These are phyloP conservation scores for Oreochromis aureus DNA, from an alignment of 2,113 vertebrate genomes.

Conservation along the genomic window DNA sequence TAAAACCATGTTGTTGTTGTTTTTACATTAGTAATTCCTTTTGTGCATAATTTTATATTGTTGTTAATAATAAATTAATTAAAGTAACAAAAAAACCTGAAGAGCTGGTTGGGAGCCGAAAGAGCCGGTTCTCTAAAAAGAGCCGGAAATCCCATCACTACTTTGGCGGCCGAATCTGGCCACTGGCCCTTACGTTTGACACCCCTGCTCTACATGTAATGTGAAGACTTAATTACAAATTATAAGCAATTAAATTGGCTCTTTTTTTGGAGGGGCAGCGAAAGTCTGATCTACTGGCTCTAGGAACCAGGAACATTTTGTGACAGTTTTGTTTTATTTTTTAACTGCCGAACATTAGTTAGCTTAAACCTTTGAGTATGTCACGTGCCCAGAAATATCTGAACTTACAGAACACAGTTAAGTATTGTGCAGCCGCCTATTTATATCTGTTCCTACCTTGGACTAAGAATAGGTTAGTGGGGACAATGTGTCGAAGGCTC, in stretches of 20 bases:
- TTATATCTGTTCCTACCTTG: background rate
- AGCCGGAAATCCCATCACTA: too few species aligned
- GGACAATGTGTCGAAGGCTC: slow-evolving; percentile 7
- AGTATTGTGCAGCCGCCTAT: background rate
- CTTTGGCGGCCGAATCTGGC: background rate
- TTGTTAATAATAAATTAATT: too few species aligned
- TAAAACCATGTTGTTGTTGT: too few species aligned
- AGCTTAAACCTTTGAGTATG: background rate
- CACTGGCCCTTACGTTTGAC: background rate
- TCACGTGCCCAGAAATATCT: background rate
- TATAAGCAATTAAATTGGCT: background rate
- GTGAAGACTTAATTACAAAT: background rate
- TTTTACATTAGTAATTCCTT: too few species aligned
- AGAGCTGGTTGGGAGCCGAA: too few species aligned
- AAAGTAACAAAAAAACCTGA: too few species aligned
- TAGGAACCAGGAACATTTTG: background rate
- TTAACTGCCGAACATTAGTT: background rate
- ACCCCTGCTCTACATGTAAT: background rate
- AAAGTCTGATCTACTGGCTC: background rate
- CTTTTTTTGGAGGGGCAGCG: background rate
- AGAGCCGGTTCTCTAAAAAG: too few species aligned
- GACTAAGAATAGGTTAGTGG: background rate
- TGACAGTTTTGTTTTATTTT: background rate
- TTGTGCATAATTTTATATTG: too few species aligned
- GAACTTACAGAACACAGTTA: background rate